Evolutionary conservation across 2,888 invertebrate species (phyloP).

Genomic region (Parthenolecanium corni): DNA sequence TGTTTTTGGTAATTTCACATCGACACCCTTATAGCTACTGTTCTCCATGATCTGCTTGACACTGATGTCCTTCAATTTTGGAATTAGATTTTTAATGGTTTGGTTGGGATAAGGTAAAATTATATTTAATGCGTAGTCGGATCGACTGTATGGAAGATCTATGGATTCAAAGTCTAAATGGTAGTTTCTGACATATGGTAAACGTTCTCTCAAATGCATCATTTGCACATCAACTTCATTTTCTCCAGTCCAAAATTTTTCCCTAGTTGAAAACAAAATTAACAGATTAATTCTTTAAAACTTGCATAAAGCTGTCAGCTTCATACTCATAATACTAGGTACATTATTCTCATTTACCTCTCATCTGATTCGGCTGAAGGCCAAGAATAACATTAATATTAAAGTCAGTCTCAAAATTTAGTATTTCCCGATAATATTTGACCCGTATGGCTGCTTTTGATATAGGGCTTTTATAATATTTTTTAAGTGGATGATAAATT

Average conservation of each 20-base stretch:
- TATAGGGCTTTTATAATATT: too few relatives aligned
- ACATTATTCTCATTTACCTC: too few relatives aligned
- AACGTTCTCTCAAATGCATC: constrained; percentile 53
- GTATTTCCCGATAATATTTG: too few relatives aligned
- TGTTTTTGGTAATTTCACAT: constrained; percentile 31
- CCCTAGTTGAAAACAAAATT: not conserved
- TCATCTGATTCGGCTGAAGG: too few relatives aligned
- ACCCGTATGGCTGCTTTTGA: too few relatives aligned
- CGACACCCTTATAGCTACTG: too few relatives aligned
- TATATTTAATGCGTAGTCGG: constrained; percentile 41
- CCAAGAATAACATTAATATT: too few relatives aligned
- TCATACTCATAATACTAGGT: too few relatives aligned
- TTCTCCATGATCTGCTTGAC: too few relatives aligned
- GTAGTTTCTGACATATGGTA: constrained; percentile 46
- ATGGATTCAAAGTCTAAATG: constrained; percentile 41
- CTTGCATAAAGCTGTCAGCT: not conserved
- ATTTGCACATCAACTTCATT: constrained; percentile 42
- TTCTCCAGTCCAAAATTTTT: not conserved
- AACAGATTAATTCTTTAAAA: not conserved
- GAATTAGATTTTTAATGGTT: not conserved
- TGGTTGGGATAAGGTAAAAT: constrained; percentile 39
- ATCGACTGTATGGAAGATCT: constrained; percentile 41
- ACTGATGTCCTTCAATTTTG: too few relatives aligned
- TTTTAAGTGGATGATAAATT: too few relatives aligned
- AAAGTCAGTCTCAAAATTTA: too few relatives aligned